Percentiles rank a stretch among this genome's conserved stretches.
phyloP scores from a whole-genome alignment of 2,888 invertebrate genomes.

The Phanerotoma sp. region DNA sequence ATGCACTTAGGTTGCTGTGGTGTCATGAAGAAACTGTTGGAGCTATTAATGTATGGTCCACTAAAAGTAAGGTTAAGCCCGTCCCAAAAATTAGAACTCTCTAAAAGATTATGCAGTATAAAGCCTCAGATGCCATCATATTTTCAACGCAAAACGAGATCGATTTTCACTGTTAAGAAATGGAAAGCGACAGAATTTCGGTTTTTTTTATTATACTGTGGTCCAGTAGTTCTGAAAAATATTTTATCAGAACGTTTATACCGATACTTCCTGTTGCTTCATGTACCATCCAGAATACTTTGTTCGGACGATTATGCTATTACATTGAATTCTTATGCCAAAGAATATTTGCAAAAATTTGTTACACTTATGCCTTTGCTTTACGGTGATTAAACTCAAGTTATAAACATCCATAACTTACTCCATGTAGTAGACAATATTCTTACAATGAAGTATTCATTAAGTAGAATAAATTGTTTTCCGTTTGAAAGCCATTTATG shows the following conservation, averaged over 20 bases:
- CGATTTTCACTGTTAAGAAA: constrained; percentile 1
- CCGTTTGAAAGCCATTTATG: constrained; percentile 18
- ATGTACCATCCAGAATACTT: constrained; percentile 20
- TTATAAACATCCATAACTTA: constrained; percentile 28
- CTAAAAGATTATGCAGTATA: neutral
- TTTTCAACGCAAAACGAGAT: constrained; percentile 26
- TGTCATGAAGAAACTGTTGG: constrained; percentile 15
- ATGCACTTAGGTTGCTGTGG: constrained; percentile 16
- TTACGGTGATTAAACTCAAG: constrained; percentile 14
- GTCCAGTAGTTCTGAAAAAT: constrained; percentile 21
- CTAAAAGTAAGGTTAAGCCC: neutral
- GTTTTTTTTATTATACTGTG: constrained; percentile 26
- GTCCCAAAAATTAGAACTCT: constrained; percentile 5
- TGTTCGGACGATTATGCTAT: neutral
- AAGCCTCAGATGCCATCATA: constrained; percentile 11
- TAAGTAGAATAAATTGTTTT: constrained; percentile 17
- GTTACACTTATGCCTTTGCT: constrained; percentile 3
- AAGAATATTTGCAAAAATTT: constrained; percentile 19
- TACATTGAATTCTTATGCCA: neutral
- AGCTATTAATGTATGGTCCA: constrained; percentile 7
- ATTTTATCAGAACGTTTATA: constrained; percentile 17
- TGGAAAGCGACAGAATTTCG: constrained; percentile 23
- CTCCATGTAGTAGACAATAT: constrained; percentile 27
- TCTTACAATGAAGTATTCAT: constrained; percentile 7
- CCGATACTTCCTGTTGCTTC: constrained; percentile 23